Evolutionary conservation across 2,797 vertebrate genomes (phyloP), one percentile per base, ranked within the genome.

Genomic region (Astyanax mexicanus): DNA sequence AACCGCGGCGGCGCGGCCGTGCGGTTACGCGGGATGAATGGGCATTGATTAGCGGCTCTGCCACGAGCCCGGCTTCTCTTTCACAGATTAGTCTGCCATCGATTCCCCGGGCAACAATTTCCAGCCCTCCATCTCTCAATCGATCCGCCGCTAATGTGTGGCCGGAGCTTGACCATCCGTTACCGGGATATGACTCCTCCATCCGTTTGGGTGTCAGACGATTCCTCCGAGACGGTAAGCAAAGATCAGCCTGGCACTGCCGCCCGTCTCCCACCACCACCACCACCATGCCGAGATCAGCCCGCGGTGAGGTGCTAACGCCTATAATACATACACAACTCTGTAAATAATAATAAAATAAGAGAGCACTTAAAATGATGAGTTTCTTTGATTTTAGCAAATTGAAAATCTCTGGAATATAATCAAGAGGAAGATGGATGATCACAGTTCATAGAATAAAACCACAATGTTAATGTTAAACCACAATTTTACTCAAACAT

Each of bases 1-100:
- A 95, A 93, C 91, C 92, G 85, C 94, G 92, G 89, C 91, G 94
- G 93, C 92, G 89, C 92, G 92, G 92, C 92, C 93, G 93, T 95
- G 93, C 81, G 92, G 90, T 92, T 75, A 88, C 92, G 91, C 93
- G 92, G 94, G 96, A 97, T 96, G 92, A 97, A 96, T 95, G 95
- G 94, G 84, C 91, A 96, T 97, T 57, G 95, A 98, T 97, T 88
- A 88, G 89, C 83, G 85, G 80, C 83, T 89, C 91, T 94, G 90
- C 92, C 91, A 92, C 95, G 92, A 89, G 90, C 91, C 89, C 90
- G 90, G 89, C 89, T 90, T 90, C 86, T 90, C 86, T 89, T 95
- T 92, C 87, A 87, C 92, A 93, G 93, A 95, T 96, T 94, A 96
- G 92, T 88, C 84, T 90, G 82, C 86, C 90, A 95, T 95, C 93